phyloP scores from a whole-genome alignment of 2,797 vertebrate species.

The Coranthus polyacanthus region DNA sequence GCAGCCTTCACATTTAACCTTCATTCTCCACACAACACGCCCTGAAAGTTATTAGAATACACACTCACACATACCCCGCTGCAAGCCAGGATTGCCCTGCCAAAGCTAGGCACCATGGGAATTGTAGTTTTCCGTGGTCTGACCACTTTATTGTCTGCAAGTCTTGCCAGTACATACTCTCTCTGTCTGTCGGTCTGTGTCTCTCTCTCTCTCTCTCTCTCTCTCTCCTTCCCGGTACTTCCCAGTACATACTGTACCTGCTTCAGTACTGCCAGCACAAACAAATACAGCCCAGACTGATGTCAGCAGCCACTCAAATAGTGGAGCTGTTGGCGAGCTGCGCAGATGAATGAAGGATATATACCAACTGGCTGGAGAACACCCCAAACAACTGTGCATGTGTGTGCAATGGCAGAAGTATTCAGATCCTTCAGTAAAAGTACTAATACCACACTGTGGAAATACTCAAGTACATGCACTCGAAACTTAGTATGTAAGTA shows the following conservation, averaged over 20 bases:
- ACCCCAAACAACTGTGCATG: slow-evolving; percentile 18
- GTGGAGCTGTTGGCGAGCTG: slow-evolving; percentile 55
- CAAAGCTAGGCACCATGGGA: slow-evolving; percentile 78
- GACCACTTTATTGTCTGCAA: slow-evolving; percentile 57
- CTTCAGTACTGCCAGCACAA: slow-evolving; percentile 66
- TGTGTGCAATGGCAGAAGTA: background rate
- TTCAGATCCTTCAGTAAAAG: no score
- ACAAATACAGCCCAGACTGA: slow-evolving; percentile 69
- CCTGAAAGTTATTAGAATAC: slow-evolving; percentile 39
- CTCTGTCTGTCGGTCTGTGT: slow-evolving; percentile 13
- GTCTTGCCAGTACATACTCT: slow-evolving; percentile 54
- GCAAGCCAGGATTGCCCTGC: slow-evolving; percentile 47
- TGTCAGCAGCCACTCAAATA: slow-evolving; percentile 73
- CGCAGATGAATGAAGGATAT: slow-evolving; percentile 57
- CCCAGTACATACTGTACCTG: slow-evolving; percentile 69
- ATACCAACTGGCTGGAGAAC: slow-evolving; percentile 49
- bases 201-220: slow-evolving; percentile 7
- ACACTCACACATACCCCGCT: slow-evolving; percentile 26
- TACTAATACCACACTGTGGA: no score
- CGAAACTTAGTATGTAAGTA: no score
- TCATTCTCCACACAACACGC: slow-evolving; percentile 45
- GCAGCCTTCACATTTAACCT: slow-evolving; percentile 51
- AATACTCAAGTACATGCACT: no score
- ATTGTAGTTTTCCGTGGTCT: slow-evolving; percentile 76
- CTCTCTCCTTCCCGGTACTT: slow-evolving; percentile 22